phyloP scores from a whole-genome alignment of 1,140 invertebrate species.

The Centruroides sculpturatus region DNA sequence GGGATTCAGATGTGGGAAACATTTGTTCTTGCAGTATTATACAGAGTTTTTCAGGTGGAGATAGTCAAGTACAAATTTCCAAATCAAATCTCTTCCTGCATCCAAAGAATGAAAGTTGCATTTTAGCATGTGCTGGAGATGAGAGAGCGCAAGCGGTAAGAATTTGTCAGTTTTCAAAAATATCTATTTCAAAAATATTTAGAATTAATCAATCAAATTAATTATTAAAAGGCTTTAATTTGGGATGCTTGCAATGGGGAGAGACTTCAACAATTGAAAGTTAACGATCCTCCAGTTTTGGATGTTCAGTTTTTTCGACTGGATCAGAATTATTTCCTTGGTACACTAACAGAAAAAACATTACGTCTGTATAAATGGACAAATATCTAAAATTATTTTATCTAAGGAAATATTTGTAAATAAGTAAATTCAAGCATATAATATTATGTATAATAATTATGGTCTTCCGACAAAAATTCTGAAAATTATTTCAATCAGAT shows the following conservation, averaged over 20 bases:
- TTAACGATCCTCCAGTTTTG: constrained; percentile 40
- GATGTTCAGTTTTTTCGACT: constrained; percentile 44
- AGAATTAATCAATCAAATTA: not conserved
- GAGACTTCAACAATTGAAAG: constrained; percentile 38
- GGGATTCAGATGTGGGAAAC: not conserved
- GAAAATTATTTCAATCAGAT: too few species aligned
- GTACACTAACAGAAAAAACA: constrained; percentile 46
- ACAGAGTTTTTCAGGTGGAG: constrained; percentile 44
- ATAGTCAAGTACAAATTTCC: constrained; percentile 43
- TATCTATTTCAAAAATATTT: not conserved
- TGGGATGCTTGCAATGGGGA: constrained; percentile 48
- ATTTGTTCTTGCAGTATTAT: constrained; percentile 36
- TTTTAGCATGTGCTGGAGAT: constrained; percentile 23
- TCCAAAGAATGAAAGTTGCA: constrained; percentile 18
- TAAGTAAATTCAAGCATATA: too few species aligned
- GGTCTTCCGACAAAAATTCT: too few species aligned
- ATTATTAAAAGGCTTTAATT: constrained; percentile 28
- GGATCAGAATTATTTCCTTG: constrained; percentile 37
- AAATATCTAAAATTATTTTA: too few species aligned
- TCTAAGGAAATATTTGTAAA: too few species aligned
- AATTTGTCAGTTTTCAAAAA: not conserved
- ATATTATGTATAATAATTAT: too few species aligned
- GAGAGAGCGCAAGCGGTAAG: constrained; percentile 20
- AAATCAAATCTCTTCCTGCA: constrained; percentile 40
- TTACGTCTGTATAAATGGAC: constrained; percentile 42